Evolutionary conservation across 30 jellyfish, hydroid and myxozoan genomes (phyloP).

Genomic region (Aurelia sp.): DNA sequence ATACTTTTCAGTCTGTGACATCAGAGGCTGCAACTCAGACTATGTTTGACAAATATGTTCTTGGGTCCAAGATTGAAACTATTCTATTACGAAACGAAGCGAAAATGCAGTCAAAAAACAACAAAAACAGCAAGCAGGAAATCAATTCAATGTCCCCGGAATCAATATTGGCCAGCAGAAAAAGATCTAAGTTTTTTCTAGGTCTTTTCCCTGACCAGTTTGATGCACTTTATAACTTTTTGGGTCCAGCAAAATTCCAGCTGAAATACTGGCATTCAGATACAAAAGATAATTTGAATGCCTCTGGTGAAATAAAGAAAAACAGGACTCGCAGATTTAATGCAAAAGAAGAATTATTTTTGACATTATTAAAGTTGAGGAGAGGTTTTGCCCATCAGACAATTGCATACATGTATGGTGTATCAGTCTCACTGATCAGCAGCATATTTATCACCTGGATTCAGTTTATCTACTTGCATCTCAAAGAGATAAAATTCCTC

Average conservation of each 20-base stretch:
- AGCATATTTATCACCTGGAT: slow-evolving; percentile 78
- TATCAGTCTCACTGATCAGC: slow-evolving; percentile 64
- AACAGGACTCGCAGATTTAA: slow-evolving; percentile 7
- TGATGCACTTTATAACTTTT: slow-evolving; percentile 63
- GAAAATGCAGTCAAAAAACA: not conserved
- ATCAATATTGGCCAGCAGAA: slow-evolving; percentile 5
- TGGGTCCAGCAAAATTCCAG: slow-evolving; percentile 79
- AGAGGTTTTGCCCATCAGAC: slow-evolving; percentile 71
- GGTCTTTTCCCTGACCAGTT: slow-evolving; percentile 73
- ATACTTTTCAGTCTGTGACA: not conserved
- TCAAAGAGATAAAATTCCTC: slow-evolving; percentile 52
- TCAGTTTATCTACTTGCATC: slow-evolving; percentile 59
- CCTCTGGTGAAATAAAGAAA: no score
- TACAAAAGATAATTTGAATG: no score
- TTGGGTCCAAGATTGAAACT: slow-evolving; percentile 42
- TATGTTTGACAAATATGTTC: not conserved
- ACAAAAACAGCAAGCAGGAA: not conserved
- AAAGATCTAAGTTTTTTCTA: slow-evolving; percentile 34
- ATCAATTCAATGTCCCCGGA: slow-evolving; percentile 50
- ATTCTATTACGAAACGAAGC: slow-evolving; percentile 32
- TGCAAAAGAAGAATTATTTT: slow-evolving; percentile 55
- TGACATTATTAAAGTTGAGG: slow-evolving; percentile 69
- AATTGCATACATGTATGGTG: slow-evolving; percentile 68
- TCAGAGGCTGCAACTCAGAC: not conserved
- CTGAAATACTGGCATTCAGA: slow-evolving; percentile 39